Base-by-base conservation (phyloP, 2,888 invertebrate species). In the Coleophora flavipennella region DNA sequence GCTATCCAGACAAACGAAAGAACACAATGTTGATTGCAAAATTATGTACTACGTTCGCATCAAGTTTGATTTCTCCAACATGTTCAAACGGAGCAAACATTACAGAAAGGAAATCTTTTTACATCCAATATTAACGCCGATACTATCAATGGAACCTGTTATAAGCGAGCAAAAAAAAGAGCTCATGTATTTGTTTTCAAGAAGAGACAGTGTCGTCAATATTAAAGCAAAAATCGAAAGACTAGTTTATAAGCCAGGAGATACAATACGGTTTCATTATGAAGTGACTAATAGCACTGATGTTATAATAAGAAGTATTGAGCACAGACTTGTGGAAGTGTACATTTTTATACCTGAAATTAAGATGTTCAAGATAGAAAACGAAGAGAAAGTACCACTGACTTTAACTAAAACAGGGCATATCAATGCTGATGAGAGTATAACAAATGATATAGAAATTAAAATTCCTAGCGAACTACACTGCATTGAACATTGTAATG, bases 31-130 rank as follows among this genome's bases (percentile, higher is more conserved):
- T 8, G 33, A 37, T 13, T 55, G 57, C 31, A 40, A 44, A 9
- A 55, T 61, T 12, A 36, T 12, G 4, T 61, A 59, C 31, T 40
- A 46, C n/a, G 34, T 61, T 9, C 31, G 43, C n/a, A 52, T 57
- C 3, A 53, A 52, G 39, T 60, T 62, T 36, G 45, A 52, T 14
- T 51, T 45, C 26, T 39, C 47, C 6, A 50, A 50, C 6, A 44
- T 53, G n/a, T 47, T 50, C n/a, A 48, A 49, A 26, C 42, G 42
- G 0, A 35, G 44, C 7, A 58, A 51, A 38, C 46, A 29, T 1
- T 58, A 53, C 27, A 46, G 49, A 13, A 53, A 50, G 32, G 50
- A 49, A 35, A 55, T 66, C 26, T 48, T 36, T 32, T 45, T 60
- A 6, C 41, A 46, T 20, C 45, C 53, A 9, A 42, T 41, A 1